Conservation (phyloP, 2,888 invertebrate species). For the Zygothrica quintamaculata region DNA sequence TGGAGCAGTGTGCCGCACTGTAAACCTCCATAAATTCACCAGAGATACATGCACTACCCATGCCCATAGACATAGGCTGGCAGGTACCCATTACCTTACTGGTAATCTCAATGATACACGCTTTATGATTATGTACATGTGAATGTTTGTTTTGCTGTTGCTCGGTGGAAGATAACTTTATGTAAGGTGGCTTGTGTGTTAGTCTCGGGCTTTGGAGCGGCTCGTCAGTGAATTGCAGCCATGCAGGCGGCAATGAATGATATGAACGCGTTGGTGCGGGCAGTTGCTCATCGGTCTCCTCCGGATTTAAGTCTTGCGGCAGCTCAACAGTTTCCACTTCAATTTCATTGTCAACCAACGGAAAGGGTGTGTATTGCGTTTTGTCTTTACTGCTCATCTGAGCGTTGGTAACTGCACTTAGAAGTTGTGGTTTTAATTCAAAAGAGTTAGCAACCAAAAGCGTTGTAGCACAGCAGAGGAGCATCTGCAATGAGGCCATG, state of each 20-base stretch:
- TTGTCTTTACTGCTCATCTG: conserved; percentile 60
- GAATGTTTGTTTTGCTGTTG: conserved; percentile 56
- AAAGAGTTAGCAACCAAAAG: conserved; percentile 62
- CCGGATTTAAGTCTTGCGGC: conserved; percentile 65
- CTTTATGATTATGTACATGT: conserved; percentile 49
- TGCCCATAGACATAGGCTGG: conserved; percentile 74
- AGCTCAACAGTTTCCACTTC: conserved; percentile 67
- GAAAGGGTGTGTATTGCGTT: conserved; percentile 60
- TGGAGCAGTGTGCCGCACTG: conserved; percentile 58
- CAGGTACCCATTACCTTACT: conserved; percentile 80
- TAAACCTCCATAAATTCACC: conserved; percentile 82
- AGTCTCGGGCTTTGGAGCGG: conserved; percentile 52
- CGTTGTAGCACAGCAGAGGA: conserved; percentile 60
- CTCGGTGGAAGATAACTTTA: conserved; percentile 53
- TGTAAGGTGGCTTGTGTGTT: conserved; percentile 47
- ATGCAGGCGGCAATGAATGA: conserved; percentile 63
- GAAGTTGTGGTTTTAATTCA: conserved; percentile 70
- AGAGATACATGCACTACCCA: conserved; percentile 81
- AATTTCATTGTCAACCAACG: conserved; percentile 56
- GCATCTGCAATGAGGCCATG: conserved; percentile 70
- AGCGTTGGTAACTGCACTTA: conserved; percentile 55
- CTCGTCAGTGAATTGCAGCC: conserved; percentile 70
- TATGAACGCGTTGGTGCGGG: conserved; percentile 34
- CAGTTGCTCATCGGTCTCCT: conserved; percentile 34
- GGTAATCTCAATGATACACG: conserved; percentile 81